Evolutionary conservation across 2,113 vertebrate species (phyloP).

Genomic region (Herpetotheres cachinnans): DNA sequence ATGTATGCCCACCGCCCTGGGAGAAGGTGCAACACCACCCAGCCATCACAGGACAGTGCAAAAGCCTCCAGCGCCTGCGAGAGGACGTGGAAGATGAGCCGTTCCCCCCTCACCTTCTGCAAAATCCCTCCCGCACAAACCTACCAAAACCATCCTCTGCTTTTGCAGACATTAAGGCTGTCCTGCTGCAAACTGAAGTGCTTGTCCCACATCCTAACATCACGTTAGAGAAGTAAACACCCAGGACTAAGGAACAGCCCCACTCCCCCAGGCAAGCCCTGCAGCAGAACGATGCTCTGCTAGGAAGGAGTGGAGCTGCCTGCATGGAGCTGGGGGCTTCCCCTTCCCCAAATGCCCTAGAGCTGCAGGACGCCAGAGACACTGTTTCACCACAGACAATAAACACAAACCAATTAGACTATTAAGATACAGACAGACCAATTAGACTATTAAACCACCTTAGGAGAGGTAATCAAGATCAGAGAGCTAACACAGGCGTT

Average conservation of each 20-base stretch:
- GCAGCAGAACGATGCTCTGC: background rate
- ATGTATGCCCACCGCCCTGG: accelerated
- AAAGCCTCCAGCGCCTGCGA: background rate
- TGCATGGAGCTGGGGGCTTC: background rate
- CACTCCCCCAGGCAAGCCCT: accelerated
- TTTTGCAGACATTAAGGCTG: accelerated
- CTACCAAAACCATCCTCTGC: background rate
- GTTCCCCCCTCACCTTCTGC: too few species aligned
- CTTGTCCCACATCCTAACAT: accelerated
- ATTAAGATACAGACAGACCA: background rate
- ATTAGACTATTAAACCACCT: background rate
- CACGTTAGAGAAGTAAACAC: accelerated
- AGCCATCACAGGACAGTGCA: accelerated
- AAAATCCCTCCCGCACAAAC: background rate
- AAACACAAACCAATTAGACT: background rate
- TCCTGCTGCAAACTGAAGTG: background rate
- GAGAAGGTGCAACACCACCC: background rate
- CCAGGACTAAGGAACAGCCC: background rate
- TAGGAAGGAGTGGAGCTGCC: background rate
- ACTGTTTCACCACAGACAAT: background rate
- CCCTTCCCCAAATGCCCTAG: background rate
- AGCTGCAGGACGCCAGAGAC: background rate
- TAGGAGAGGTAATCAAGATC: background rate
- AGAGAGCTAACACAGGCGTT: background rate
- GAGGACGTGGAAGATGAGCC: accelerated